Percentiles rank a stretch among this genome's conserved stretches.
phyloP scores from a whole-genome alignment of 2,888 invertebrate species.

The Pachycephus smyrnensis region DNA sequence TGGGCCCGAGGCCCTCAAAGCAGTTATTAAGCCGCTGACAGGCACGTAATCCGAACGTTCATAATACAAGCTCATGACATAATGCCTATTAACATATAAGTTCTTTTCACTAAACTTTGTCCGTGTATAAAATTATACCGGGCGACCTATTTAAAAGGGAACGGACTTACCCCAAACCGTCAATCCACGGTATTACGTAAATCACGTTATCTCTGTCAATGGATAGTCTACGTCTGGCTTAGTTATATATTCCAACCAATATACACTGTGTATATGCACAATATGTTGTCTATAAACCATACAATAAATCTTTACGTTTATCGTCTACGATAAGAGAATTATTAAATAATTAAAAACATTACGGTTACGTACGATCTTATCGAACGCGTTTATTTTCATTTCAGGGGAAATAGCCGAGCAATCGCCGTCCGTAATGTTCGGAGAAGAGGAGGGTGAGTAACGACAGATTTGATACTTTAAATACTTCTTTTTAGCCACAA shows the following conservation, averaged over 20 bases:
- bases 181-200: not conserved
- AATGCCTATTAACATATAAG: constrained; percentile 54
- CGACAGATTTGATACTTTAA: not conserved
- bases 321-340: not conserved
- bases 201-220: not conserved
- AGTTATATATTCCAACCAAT: not conserved
- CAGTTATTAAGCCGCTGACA: constrained; percentile 65
- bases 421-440: not conserved
- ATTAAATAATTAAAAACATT: not conserved
- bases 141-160: not conserved
- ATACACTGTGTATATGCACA: not conserved
- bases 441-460: not conserved
- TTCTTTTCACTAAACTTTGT: constrained; percentile 48
- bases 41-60: constrained; percentile 59
- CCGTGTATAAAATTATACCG: constrained; percentile 13
- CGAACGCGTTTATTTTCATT: not conserved
- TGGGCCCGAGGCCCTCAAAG: constrained; percentile 51
- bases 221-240: not conserved
- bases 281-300: no score
- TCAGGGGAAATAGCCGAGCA: not conserved
- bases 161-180: not conserved
- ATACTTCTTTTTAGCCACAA: not conserved
- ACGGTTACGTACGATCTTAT: not conserved
- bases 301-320: no score
- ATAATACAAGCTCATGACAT: constrained; percentile 52